Evolutionary conservation across 2,113 vertebrate genomes (phyloP).

Genomic region (Grus americana): DNA sequence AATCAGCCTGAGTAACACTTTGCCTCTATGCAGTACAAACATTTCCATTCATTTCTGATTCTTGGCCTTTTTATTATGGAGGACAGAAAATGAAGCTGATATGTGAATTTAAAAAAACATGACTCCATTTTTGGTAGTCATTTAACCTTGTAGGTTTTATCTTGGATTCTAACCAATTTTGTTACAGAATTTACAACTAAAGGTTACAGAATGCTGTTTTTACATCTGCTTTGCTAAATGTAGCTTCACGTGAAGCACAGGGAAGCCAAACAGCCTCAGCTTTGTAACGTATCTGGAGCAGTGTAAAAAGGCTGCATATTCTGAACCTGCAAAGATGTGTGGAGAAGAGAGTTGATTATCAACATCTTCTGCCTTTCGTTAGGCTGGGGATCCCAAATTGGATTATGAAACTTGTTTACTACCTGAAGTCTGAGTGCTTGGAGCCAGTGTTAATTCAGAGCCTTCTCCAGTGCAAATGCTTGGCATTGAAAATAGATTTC

Average conservation of each 20-base stretch:
- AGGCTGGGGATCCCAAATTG: neutral
- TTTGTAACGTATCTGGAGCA: neutral
- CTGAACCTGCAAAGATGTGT: neutral
- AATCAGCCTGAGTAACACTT: neutral
- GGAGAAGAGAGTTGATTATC: neutral
- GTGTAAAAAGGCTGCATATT: neutral
- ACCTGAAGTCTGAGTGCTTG: neutral
- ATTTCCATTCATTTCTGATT: neutral
- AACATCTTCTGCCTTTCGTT: neutral
- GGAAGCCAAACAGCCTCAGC: neutral
- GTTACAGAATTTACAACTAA: neutral
- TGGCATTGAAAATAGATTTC: neutral
- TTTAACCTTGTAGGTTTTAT: neutral
- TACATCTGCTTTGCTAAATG: neutral
- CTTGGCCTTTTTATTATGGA: neutral
- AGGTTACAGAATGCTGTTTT: slow-evolving; percentile 18
- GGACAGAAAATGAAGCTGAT: neutral
- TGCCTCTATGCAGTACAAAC: neutral
- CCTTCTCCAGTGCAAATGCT: neutral
- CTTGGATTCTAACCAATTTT: neutral
- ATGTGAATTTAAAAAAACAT: neutral
- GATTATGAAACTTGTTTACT: neutral
- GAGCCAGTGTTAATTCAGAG: neutral
- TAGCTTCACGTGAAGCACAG: neutral
- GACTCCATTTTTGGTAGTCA: neutral